Percentiles rank a stretch among this genome's conserved stretches.
These are phyloP conservation scores for Scylla paramamosain DNA, from an alignment of 1,140 invertebrate genomes.

Conservation along the genomic window DNA sequence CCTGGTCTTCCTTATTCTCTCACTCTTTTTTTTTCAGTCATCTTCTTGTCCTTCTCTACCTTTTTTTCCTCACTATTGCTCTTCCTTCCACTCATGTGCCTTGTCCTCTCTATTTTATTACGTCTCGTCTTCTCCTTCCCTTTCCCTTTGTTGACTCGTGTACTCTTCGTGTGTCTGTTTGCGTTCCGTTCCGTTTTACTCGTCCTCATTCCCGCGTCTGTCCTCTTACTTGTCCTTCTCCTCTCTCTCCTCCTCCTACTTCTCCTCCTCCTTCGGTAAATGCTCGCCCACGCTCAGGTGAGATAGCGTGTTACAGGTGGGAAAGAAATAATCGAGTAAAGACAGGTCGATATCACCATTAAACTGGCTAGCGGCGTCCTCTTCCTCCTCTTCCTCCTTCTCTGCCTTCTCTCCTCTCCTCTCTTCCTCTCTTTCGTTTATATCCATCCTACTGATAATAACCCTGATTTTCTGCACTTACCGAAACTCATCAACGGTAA, in stretches of 20 bases:
- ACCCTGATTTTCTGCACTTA: no score
- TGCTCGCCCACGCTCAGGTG: background rate
- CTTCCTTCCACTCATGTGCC: background rate
- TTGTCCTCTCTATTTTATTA: background rate
- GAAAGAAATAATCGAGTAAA: background rate
- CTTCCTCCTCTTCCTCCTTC: background rate
- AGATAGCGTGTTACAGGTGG: background rate
- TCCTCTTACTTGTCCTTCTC: background rate
- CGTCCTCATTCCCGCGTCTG: no score
- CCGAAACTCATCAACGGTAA: no score
- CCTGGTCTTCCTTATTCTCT: background rate
- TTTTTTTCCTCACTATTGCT: background rate
- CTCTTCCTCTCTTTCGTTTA: background rate
- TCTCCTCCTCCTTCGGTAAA: background rate
- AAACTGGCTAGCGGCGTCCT: background rate
- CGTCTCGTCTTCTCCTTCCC: background rate
- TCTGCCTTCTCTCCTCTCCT: background rate
- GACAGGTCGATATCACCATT: background rate
- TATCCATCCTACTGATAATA: background rate
- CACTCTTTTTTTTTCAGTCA: background rate
- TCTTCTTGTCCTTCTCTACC: background rate
- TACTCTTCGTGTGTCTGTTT: no score
- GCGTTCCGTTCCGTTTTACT: no score
- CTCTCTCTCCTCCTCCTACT: background rate
- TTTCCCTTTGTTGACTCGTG: background rate